Evolutionary conservation across 2,888 invertebrate species (phyloP), one percentile per base, ranked within the genome.

Genomic region (Sipha maydis): DNA sequence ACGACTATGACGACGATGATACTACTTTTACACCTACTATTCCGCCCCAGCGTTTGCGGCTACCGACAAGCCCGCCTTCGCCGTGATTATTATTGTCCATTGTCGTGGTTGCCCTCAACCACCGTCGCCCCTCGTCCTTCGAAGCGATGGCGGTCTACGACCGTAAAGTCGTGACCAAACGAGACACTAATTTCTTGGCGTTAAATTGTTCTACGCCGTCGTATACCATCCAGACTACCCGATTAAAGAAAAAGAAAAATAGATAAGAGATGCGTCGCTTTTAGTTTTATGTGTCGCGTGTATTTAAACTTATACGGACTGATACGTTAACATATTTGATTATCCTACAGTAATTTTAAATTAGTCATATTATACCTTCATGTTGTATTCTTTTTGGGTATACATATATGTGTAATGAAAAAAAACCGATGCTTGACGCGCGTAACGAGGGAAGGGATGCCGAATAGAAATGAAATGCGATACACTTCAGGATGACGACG

Each of bases 21-120:
- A 77, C 73, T 75, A 82, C 80, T 88, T 76, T 82, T 75, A 88
- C 88, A 88, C 88, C 88, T 82, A 88, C 88, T 88, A 88, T 88
- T 75, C 88, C 88, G 88, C 76, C 88, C 88, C 73, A 41, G 75
- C 61, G 56, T 75, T 61, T 61, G 28, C 41, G 28, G 88, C 88
- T 82, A 76, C 88, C 76, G 88, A 82, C 67, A 48, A 28, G 48
- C 67, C 88, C 88, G 88, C 80, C 80, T 80, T 80, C 86, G 41
- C 61, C 73, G 86, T 88, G 79, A 88, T 88, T 88, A 61, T 88
- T 82, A 88, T 75, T 88, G 88, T 88, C 67, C 75, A 67, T 88
- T 76, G 80, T 82, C 67, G 75, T n/a, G 88, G 61, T 82, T 31
- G 41, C 73, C n/a, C 61, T 75, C 86, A 17, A 54, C 34, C 48